Base-by-base conservation (phyloP, 1,140 invertebrate genomes). In the Drosophila yakuba region DNA sequence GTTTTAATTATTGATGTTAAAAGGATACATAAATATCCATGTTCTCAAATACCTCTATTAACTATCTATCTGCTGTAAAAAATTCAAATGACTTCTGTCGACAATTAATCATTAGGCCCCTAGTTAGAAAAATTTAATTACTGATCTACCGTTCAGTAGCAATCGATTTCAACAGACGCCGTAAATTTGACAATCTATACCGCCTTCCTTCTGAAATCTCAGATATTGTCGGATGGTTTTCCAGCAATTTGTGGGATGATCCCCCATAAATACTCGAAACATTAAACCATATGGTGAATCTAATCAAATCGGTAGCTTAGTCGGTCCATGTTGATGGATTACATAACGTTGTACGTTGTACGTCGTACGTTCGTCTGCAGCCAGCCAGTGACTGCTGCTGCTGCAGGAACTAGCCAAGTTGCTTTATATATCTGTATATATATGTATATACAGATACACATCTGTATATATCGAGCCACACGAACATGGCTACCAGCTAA, bases 401-500 rank as follows among this genome's bases (percentile, higher is more conserved):
- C 47, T 68, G 61, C 64, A 68, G 64, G 64, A 68, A 68, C 64
- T 45, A 63, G 64, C 60, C 41, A 20, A 44, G 64, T 68, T 36
- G 44, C 3, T 25, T 20, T 20, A 52, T 62, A 35, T 47, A 23
- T 48, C 43, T 62, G 32, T 25, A 3, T 25, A 5, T 4, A 5
- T 25, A 23, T 66, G 48, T 62, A 32, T 20, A 23, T 39, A 64
- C 36, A 58, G 17, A 23, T 23, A 41, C 0, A 14, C 45, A 64
- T 44, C 54, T 15, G 15, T 38, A 43, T 23, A 28, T 28, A 59
- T 63, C 4, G 20, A 23, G 36, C 14, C 28, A 45, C 38, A 66
- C 64, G 61, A 68, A 68, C 64, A 68, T 67, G 72, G 77, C 63
- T 60, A 32, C 2, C 32, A 32, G 78, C 77, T 73, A 32, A 0